Evolutionary conservation across 2,888 invertebrate species (phyloP).

Genomic region (Lacanobia wlatinum): DNA sequence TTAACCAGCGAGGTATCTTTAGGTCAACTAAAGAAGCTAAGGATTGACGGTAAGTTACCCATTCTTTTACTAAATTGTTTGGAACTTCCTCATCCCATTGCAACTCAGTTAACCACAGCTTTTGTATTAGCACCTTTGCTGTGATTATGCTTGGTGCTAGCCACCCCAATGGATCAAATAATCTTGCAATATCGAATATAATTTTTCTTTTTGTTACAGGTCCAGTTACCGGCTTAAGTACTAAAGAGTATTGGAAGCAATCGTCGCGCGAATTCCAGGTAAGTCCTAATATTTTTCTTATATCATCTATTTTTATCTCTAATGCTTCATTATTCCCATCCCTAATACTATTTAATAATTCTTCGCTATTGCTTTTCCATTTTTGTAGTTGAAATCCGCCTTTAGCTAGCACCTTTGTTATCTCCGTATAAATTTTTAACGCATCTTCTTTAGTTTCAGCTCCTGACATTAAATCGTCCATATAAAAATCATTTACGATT

Average conservation of each 20-base stretch:
- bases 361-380: neutral
- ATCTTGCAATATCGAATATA: slow-evolving; percentile 16
- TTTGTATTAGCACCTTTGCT: neutral
- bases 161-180: slow-evolving; percentile 26
- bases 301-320: slow-evolving; percentile 6
- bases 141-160: neutral
- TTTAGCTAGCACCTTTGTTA: neutral
- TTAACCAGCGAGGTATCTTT: neutral
- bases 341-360: neutral
- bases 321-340: neutral
- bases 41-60: too few relatives aligned
- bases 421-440: neutral
- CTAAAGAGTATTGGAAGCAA: slow-evolving; percentile 17
- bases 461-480: neutral
- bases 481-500: neutral
- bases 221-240: neutral
- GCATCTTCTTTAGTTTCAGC: neutral
- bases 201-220: slow-evolving; percentile 35
- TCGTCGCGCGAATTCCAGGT: slow-evolving; percentile 9
- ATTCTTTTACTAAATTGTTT: neutral
- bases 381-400: neutral
- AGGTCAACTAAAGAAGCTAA: neutral
- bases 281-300: slow-evolving; percentile 25
- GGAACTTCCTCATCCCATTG: slow-evolving; percentile 7
- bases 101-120: neutral